Evolutionary conservation across 2,888 invertebrate species (phyloP).

Genomic region (Nasonovia ribisnigri): DNA sequence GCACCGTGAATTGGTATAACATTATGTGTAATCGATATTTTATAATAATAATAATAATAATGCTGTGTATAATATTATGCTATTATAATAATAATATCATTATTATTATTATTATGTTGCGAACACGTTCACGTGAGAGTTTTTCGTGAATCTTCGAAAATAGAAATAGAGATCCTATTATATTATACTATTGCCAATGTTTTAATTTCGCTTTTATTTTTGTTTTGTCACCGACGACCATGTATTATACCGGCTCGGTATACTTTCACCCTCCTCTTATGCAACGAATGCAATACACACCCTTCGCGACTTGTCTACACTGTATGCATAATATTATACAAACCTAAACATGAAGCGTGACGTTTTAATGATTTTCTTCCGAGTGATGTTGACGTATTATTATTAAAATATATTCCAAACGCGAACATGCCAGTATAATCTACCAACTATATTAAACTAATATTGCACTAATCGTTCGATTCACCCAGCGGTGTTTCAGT

Average conservation of each 20-base stretch:
- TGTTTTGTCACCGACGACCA: neutral
- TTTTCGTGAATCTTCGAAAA: neutral
- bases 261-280: conserved; percentile 20
- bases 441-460: neutral
- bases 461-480: neutral
- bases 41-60: conserved; percentile 22
- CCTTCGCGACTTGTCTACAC: neutral
- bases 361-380: neutral
- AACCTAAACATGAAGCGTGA: neutral
- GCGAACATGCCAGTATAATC: neutral
- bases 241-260: neutral
- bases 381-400: neutral
- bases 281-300: neutral
- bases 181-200: neutral
- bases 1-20: neutral
- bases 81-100: neutral
- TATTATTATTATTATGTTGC: neutral
- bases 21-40: conserved; percentile 17
- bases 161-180: too few species aligned
- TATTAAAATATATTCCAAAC: neutral
- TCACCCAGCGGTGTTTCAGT: neutral
- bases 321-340: neutral
- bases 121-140: conserved; percentile 2
- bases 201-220: conserved; percentile 19
- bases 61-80: neutral